Evolutionary conservation across 2,797 vertebrate species (phyloP).

Genomic region (Gymnoscopelus braueri): DNA sequence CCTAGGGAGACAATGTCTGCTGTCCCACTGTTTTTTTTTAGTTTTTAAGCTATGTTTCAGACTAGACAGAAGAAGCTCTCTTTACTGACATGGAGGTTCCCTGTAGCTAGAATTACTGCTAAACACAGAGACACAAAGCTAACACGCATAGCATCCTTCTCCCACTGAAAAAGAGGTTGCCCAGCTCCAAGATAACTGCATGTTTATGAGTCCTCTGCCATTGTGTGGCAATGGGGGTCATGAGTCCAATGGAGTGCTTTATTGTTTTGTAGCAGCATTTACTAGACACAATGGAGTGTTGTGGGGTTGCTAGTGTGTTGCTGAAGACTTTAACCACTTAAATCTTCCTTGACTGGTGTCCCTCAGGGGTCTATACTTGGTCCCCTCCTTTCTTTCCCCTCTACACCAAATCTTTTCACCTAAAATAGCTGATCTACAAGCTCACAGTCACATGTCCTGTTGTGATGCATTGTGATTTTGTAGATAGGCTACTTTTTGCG

Average conservation of each 20-base stretch:
- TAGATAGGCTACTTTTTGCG: no score
- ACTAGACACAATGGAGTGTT: conserved; percentile 76
- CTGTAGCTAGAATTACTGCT: conserved; percentile 63
- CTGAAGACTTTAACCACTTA: conserved; percentile 36
- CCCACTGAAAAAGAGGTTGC: conserved; percentile 78
- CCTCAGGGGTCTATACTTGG: no score
- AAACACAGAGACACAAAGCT: conserved; percentile 63
- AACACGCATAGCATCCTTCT: conserved; percentile 73
- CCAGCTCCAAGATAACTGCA: conserved; percentile 85
- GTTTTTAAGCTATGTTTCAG: background rate
- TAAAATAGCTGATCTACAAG: no score
- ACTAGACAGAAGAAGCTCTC: conserved; percentile 42
- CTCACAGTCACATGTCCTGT: no score
- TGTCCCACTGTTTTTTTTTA: background rate
- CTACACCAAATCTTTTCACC: no score
- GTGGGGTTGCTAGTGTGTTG: conserved; percentile 70
- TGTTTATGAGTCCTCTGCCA: conserved; percentile 87
- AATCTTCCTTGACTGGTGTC: no score
- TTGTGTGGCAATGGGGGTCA: conserved; percentile 86
- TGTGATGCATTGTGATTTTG: no score
- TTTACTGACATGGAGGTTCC: conserved; percentile 41
- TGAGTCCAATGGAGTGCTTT: conserved; percentile 86
- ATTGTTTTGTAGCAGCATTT: conserved; percentile 82
- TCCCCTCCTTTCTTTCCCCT: no score
- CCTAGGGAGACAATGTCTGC: background rate